Evolutionary conservation across 1,140 invertebrate genomes (phyloP), one percentile per base, ranked within the genome.

Genomic region (Bombus waltoni): DNA sequence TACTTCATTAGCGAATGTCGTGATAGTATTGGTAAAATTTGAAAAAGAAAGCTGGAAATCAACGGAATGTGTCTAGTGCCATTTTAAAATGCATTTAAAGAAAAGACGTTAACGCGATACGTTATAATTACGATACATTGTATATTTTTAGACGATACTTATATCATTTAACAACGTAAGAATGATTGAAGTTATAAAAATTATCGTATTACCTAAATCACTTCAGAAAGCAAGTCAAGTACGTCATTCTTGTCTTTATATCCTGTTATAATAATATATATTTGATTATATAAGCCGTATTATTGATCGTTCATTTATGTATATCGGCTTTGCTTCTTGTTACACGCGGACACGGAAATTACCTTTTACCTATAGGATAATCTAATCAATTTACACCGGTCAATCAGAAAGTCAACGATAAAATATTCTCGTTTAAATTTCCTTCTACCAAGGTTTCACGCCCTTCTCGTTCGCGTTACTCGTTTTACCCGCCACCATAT

Each of bases 301-400:
- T 38, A 40, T 65, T 66, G 40, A 22, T 32, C 44, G 73, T 73
- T 65, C 32, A 76, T 76, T 76, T 76, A 82, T 44, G n/a, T 40
- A 32, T 66, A 66, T 66, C 42, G 42, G 59, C 40, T 75, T 28
- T 65, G 71, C 47, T 15, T 40, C 66, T n/a, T 15, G 44, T 74
- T 53, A 53, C 47, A 53, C 18, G 47, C 18, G 18, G 47, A 53
- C 47, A 53, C 47, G 47, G 81, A 83, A 53, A 68, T 83, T 83
- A 66, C 38, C n/a, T 66, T 32, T 35, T 47, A 42, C 42, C 32
- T 53, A 2, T 66, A 25, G 38, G n/a, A 62, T 79, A 71, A 79
- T 59, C 68, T 72, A 71, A 79, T 84, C 83, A 78, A 71, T 79
- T 84, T 84, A 71, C 76, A 72, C 38, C 65, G 76, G 74, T 79